A percentile compares a stretch with the other conserved stretches of the same genome.
Conservation (phyloP, 2,113 vertebrate genomes). For the Cromileptes altivelis region DNA sequence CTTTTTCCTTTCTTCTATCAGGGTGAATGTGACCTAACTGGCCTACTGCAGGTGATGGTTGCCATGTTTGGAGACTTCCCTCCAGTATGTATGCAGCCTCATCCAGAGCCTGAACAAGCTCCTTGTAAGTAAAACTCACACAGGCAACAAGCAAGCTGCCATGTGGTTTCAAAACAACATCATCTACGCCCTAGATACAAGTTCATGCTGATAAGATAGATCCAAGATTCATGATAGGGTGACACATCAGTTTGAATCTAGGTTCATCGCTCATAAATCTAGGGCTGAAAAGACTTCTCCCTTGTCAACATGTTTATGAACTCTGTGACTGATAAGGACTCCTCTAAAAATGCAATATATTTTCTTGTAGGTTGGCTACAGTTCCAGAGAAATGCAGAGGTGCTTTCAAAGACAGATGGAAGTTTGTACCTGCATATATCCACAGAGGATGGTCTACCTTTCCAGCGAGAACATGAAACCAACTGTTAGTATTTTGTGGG, state of each 20-base stretch:
- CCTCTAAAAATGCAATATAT: background rate
- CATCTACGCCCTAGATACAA: background rate
- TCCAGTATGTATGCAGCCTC: conserved; percentile 87
- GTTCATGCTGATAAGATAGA: conserved; percentile 25
- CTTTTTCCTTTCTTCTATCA: conserved; percentile 49
- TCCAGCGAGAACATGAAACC: conserved; percentile 75
- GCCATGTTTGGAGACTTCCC: conserved; percentile 90
- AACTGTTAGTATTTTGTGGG: conserved; percentile 63
- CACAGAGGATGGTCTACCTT: conserved; percentile 63
- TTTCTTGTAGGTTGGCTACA: conserved; percentile 46
- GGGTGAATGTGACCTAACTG: conserved; percentile 90
- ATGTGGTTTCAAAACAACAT: background rate
- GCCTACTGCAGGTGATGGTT: conserved; percentile 92
- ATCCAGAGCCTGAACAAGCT: conserved; percentile 28
- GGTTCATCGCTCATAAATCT: background rate
- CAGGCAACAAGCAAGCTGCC: background rate
- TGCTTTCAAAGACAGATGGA: conserved; percentile 43
- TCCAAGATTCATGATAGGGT: background rate
- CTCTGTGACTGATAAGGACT: background rate
- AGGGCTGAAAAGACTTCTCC: background rate
- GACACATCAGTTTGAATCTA: background rate
- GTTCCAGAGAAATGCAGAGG: conserved; percentile 41
- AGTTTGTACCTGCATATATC: conserved; percentile 46
- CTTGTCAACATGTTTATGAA: conserved; percentile 13
- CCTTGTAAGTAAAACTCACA: conserved; percentile 61